Evolutionary conservation across 2,113 vertebrate genomes (phyloP).

Genomic region (Microtus oregoni): DNA sequence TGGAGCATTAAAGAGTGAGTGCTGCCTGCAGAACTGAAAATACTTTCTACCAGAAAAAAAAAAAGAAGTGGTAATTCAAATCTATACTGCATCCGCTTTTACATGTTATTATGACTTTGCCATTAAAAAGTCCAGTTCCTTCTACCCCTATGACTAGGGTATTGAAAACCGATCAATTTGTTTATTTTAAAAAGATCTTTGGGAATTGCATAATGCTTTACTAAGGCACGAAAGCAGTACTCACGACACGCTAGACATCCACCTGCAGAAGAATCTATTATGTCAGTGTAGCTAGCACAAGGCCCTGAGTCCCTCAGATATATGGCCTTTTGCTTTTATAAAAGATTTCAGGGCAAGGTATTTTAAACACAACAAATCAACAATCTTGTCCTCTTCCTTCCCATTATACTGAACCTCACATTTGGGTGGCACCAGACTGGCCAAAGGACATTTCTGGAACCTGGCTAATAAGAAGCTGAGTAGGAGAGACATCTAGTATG

Average conservation of each 20-base stretch:
- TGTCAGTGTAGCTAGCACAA: neutral
- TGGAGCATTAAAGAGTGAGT: neutral
- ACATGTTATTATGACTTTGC: neutral
- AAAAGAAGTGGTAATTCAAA: neutral
- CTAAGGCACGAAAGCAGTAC: fast-evolving
- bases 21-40: slow-evolving; percentile 56
- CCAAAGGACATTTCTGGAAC: neutral
- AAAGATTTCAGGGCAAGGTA: slow-evolving; percentile 9
- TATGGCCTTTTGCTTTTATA: neutral
- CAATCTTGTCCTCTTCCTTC: neutral
- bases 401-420: neutral
- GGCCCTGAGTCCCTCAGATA: neutral
- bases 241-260: neutral
- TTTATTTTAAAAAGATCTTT: neutral
- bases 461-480: neutral
- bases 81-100: neutral
- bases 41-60: neutral
- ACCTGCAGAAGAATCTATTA: neutral
- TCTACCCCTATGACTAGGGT: neutral
- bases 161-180: neutral
- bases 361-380: neutral
- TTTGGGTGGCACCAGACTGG: neutral
- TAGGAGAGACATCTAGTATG: neutral
- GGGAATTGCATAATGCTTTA: neutral
- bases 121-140: neutral